These are phyloP conservation scores for Megamerina dolium DNA, from an alignment of 2,888 invertebrate genomes.

Conservation along the genomic window DNA sequence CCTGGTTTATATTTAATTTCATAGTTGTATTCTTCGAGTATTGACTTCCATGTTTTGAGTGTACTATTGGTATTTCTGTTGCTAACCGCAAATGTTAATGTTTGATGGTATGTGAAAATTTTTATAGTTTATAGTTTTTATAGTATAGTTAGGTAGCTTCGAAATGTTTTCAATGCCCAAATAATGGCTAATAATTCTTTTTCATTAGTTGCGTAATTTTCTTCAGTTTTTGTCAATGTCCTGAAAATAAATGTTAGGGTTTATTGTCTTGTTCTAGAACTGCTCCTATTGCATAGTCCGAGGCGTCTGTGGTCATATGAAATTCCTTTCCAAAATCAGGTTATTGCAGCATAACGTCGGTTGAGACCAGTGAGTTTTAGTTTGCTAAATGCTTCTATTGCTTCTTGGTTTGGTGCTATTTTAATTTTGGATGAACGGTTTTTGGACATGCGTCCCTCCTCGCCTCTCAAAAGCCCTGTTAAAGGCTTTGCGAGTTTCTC, in stretches of 20 bases:
- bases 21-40: too few relatives aligned
- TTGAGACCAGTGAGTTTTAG: neutral
- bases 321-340: too few relatives aligned
- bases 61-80: neutral
- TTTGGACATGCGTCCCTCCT: constrained; percentile 4
- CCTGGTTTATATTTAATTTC: too few relatives aligned
- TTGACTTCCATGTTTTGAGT: neutral
- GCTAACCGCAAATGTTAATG: neutral
- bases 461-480: constrained; percentile 9
- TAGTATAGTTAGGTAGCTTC: neutral
- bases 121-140: too few relatives aligned
- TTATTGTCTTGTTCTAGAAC: too few relatives aligned
- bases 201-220: too few relatives aligned
- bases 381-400: neutral
- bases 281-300: too few relatives aligned
- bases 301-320: neutral
- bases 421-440: neutral
- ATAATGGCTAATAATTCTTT: constrained; percentile 1
- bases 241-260: neutral
- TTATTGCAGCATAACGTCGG: too few relatives aligned
- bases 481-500: constrained; percentile 12
- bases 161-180: neutral
- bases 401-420: neutral
- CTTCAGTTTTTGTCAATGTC: too few relatives aligned
- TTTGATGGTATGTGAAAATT: constrained; percentile 1